Conservation (phyloP, 2,888 invertebrate species). For the Tiliacea aurago region DNA sequence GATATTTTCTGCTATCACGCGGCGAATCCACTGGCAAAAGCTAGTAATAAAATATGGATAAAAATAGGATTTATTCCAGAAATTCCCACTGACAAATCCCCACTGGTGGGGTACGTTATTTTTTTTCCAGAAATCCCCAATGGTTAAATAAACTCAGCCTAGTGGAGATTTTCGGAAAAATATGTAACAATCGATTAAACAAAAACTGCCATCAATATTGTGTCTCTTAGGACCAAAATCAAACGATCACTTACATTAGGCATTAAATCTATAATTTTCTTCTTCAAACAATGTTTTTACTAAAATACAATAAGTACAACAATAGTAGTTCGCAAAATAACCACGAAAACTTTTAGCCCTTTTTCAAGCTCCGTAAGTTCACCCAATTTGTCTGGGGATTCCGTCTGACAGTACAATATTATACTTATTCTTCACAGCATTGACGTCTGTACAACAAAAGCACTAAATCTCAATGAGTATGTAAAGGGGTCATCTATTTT, state of each 20-base stretch:
- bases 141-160: no score
- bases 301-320: not conserved
- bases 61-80: no score
- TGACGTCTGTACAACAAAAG: conserved; percentile 39
- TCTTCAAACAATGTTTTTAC: conserved; percentile 1
- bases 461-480: conserved; percentile 84
- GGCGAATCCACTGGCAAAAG: no score
- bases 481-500: conserved; percentile 88
- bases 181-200: no score
- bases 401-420: conserved; percentile 42
- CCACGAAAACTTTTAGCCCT: not conserved
- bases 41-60: no score
- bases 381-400: conserved; percentile 33
- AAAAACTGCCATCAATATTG: not conserved
- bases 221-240: not conserved
- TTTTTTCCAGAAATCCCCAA: no score
- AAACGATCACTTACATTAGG: not conserved
- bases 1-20: no score
- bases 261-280: not conserved
- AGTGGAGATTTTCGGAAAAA: no score
- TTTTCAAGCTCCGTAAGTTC: conserved; percentile 6
- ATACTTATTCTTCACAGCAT: conserved; percentile 41
- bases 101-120: no score
- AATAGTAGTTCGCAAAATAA: not conserved
- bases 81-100: no score